Conservation (phyloP, 2,797 vertebrate genomes). For the Peromyscus attwateri region DNA sequence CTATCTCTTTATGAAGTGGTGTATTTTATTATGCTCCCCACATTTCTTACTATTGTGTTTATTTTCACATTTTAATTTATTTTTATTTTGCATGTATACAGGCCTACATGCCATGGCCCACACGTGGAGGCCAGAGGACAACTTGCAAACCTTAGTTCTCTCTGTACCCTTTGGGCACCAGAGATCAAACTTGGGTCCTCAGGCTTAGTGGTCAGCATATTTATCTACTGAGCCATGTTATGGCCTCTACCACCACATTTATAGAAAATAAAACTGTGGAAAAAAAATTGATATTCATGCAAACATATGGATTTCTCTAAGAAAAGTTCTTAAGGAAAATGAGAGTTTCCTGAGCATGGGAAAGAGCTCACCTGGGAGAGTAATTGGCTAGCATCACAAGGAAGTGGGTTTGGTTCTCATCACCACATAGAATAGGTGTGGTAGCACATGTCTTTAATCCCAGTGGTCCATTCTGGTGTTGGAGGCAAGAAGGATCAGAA, state of each 20-base stretch:
- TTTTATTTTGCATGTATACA: neutral
- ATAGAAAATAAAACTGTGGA: slow-evolving; percentile 9
- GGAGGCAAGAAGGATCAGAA: neutral
- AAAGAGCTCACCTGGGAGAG: neutral
- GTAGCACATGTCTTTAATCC: neutral
- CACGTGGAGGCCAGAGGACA: neutral
- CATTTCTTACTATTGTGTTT: neutral
- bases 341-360: neutral
- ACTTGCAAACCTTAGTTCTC: neutral
- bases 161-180: neutral
- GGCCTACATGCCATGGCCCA: too few relatives aligned
- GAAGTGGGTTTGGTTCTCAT: neutral
- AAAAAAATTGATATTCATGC: neutral
- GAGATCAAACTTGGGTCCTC: neutral
- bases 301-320: slow-evolving; percentile 51
- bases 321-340: neutral
- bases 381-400: neutral
- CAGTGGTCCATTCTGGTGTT: neutral
- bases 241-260: neutral
- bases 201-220: neutral
- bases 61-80: neutral
- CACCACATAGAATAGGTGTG: neutral
- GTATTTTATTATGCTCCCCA: neutral
- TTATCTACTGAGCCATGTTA: neutral
- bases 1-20: neutral